Evolutionary conservation across 2,888 invertebrate species (phyloP).

Genomic region (Ochropacha duplaris): DNA sequence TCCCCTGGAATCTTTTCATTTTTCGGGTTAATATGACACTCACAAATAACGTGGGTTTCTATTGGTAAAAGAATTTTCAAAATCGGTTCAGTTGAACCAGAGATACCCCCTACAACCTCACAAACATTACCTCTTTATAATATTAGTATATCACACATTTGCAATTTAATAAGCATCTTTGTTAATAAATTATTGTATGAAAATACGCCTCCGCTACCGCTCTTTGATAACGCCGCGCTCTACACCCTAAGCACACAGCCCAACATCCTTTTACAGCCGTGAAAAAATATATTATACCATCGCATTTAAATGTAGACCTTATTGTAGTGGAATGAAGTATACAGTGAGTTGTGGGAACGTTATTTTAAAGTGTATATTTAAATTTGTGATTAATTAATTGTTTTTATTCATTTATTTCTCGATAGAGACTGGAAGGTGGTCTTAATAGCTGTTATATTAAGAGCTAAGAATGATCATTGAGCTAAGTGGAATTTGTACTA

Average conservation of each 20-base stretch:
- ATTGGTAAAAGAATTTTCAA: too few relatives aligned
- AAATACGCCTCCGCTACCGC: constrained; percentile 38
- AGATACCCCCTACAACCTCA: too few relatives aligned
- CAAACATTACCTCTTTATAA: too few relatives aligned
- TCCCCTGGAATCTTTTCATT: too few relatives aligned
- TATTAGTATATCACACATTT: not conserved
- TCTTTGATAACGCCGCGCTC: constrained; percentile 20
- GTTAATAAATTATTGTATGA: not conserved
- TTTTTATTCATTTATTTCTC: constrained; percentile 77
- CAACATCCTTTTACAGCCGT: constrained; percentile 31
- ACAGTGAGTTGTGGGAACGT: constrained; percentile 8
- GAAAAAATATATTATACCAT: constrained; percentile 25
- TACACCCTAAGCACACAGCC: constrained; percentile 33
- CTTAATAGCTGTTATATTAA: constrained; percentile 65
- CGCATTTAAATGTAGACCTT: constrained; percentile 31
- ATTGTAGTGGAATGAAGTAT: constrained; percentile 16
- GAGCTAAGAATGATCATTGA: constrained; percentile 55
- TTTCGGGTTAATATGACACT: too few relatives aligned
- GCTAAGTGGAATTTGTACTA: constrained; percentile 58
- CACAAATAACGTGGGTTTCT: too few relatives aligned
- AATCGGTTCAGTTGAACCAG: too few relatives aligned
- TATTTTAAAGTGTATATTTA: constrained; percentile 17
- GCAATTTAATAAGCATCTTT: not conserved
- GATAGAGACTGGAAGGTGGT: constrained; percentile 66
- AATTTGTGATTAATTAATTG: constrained; percentile 58